Percentiles rank a stretch among this genome's conserved stretches.
Conservation (phyloP, 2,888 invertebrate genomes). For the Chrysomela aeneicollis region DNA sequence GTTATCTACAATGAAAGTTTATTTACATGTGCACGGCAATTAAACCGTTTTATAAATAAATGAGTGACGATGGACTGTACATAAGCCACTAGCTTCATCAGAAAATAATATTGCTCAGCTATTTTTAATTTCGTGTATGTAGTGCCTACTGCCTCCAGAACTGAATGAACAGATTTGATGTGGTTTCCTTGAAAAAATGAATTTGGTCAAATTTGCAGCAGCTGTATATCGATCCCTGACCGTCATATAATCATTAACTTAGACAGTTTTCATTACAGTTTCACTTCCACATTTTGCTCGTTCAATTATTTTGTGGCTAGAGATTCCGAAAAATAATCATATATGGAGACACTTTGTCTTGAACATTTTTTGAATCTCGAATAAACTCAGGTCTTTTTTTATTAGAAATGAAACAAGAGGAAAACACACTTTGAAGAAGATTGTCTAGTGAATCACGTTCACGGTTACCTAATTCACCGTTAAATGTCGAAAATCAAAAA, state of each 20-base stretch:
- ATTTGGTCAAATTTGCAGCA: not conserved
- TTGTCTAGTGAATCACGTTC: no score
- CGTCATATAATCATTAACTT: not conserved
- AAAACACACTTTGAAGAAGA: no score
- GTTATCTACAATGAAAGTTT: not conserved
- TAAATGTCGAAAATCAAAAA: no score
- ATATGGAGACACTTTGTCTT: no score
- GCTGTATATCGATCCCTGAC: not conserved
- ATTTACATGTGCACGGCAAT: not conserved
- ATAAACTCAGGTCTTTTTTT: no score
- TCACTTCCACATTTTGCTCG: not conserved
- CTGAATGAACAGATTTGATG: no score
- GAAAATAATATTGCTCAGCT: slow-evolving; percentile 5
- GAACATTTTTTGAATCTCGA: no score
- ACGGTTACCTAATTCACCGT: no score
- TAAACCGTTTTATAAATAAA: slow-evolving; percentile 3
- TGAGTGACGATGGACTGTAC: not conserved
- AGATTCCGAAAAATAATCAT: not conserved
- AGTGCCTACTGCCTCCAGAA: not conserved
- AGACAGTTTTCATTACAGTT: not conserved
- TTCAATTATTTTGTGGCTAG: not conserved
- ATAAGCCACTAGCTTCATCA: not conserved
- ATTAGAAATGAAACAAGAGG: no score
- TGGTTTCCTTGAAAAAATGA: no score
- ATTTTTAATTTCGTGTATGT: not conserved